These are phyloP conservation scores for Drosophila equinoxialis DNA, from an alignment of 1,140 invertebrate species.

Conservation along the genomic window DNA sequence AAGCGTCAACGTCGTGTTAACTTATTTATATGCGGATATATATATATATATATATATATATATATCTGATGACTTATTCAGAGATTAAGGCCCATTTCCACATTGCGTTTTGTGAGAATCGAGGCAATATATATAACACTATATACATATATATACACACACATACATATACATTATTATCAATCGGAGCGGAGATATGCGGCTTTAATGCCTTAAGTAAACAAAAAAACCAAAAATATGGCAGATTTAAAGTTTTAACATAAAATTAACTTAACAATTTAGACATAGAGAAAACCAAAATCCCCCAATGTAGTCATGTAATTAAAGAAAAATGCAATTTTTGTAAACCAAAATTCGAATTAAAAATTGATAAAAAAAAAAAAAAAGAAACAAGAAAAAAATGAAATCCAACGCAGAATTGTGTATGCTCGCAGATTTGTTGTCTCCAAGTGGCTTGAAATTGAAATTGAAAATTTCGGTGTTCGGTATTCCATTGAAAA, in stretches of 20 bases:
- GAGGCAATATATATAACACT: background rate
- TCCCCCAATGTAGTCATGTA: slow-evolving; percentile 13
- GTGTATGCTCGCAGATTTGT: background rate
- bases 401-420: background rate
- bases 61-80: slow-evolving; percentile 5
- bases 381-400: background rate
- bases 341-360: slow-evolving; percentile 21
- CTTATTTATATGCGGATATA: slow-evolving; percentile 1
- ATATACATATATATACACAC: background rate
- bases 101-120: background rate
- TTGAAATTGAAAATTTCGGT: slow-evolving; percentile 17
- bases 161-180: background rate
- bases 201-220: no score
- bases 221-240: background rate
- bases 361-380: slow-evolving; percentile 12
- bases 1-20: slow-evolving; percentile 5
- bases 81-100: background rate
- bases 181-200: no score
- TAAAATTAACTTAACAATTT: slow-evolving; percentile 19
- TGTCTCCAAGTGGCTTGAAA: slow-evolving; percentile 20
- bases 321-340: slow-evolving; percentile 20
- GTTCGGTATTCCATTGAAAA: background rate
- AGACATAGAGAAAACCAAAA: slow-evolving; percentile 13
- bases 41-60: background rate
- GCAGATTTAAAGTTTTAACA: slow-evolving; percentile 8